Conservation (phyloP, 2,113 vertebrate genomes). For the Oncorhynchus tshawytscha region DNA sequence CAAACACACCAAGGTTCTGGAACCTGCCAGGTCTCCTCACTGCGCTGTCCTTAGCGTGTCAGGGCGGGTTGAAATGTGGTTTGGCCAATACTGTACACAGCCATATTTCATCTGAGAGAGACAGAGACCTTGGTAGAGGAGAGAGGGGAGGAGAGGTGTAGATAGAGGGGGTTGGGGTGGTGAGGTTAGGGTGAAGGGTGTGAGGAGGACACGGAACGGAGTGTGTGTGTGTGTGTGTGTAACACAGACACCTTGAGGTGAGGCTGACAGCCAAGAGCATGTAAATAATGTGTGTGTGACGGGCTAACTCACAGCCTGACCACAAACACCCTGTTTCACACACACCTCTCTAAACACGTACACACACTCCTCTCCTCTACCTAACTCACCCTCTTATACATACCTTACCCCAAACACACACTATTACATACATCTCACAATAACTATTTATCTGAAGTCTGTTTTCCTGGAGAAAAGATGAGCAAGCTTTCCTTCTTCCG, state of each 20-base stretch:
- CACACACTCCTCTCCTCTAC: conserved; percentile 20
- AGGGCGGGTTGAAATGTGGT: no score
- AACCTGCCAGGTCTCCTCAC: no score
- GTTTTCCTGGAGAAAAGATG: no score
- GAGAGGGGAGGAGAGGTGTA: not conserved
- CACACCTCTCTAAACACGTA: conserved; percentile 14
- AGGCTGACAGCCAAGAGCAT: conserved; percentile 61
- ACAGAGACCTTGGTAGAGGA: not conserved
- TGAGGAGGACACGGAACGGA: conserved; percentile 6
- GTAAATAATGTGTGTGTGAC: conserved; percentile 68
- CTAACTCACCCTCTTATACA: not conserved
- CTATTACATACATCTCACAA: not conserved
- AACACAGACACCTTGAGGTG: conserved; percentile 57
- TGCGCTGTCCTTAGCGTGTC: no score
- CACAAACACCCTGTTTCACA: conserved; percentile 21
- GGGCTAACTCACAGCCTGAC: conserved; percentile 46
- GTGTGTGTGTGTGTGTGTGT: not conserved
- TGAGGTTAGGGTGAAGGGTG: no score
- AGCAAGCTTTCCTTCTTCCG: no score
- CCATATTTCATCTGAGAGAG: not conserved
- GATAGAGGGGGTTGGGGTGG: not conserved
- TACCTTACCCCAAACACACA: not conserved
- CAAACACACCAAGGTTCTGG: no score
- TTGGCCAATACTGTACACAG: not conserved
- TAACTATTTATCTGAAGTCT: not conserved